These are phyloP conservation scores for Zaprionus tsacasi DNA, from an alignment of 1,140 invertebrate species.

Conservation along the genomic window DNA sequence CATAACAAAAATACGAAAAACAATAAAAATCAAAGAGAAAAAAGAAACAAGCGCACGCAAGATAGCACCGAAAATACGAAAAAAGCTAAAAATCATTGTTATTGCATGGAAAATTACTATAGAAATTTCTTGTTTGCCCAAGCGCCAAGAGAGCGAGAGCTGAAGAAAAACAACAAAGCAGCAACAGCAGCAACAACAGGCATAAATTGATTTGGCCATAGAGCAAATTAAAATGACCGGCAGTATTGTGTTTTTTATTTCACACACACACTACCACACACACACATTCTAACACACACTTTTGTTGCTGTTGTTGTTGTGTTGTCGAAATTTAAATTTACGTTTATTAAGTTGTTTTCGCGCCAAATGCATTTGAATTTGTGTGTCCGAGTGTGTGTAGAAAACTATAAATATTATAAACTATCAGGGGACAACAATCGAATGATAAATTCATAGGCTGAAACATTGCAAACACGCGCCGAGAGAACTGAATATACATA, in stretches of 20 bases:
- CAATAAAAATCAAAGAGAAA: slow-evolving; percentile 14
- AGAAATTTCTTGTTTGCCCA: slow-evolving; percentile 67
- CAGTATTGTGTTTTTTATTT: slow-evolving; percentile 41
- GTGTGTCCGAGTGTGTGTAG: slow-evolving; percentile 6
- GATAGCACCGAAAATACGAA: slow-evolving; percentile 48
- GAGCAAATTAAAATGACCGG: slow-evolving; percentile 63
- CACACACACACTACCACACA: slow-evolving; percentile 5
- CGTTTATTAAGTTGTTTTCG: slow-evolving; percentile 49
- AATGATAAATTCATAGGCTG: slow-evolving; percentile 40
- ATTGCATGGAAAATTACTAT: slow-evolving; percentile 82
- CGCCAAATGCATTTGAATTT: slow-evolving; percentile 64
- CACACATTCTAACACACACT: slow-evolving; percentile 40
- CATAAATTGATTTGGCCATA: slow-evolving; percentile 72
- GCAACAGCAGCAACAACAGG: slow-evolving; percentile 53
- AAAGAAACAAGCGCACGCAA: slow-evolving; percentile 37
- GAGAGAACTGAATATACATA: neutral
- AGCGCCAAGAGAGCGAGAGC: slow-evolving; percentile 40
- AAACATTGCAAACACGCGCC: slow-evolving; percentile 18
- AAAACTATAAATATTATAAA: slow-evolving; percentile 25
- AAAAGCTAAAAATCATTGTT: slow-evolving; percentile 77
- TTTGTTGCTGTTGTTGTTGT: slow-evolving; percentile 40
- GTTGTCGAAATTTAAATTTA: slow-evolving; percentile 56
- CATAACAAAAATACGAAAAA: slow-evolving; percentile 14
- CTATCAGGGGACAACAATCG: slow-evolving; percentile 9
- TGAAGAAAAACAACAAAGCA: slow-evolving; percentile 43